Percentiles rank a stretch among this genome's conserved stretches.
Conservation (phyloP, 2,888 invertebrate species). For the Cheilosia urbana region DNA sequence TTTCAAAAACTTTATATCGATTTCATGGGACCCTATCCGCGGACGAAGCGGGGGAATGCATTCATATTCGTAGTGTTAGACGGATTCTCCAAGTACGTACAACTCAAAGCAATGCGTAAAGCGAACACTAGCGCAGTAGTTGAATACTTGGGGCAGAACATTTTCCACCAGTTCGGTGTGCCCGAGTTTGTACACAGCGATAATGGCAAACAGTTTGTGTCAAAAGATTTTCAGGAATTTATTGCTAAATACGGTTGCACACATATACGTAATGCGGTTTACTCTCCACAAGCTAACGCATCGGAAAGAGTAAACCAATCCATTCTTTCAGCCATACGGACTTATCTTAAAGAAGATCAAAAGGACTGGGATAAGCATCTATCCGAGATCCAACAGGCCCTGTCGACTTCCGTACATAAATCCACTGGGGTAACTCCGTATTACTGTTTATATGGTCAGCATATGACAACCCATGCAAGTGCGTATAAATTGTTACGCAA, state of each 20-base stretch:
- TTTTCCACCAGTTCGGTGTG: not conserved
- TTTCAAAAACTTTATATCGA: constrained; percentile 65
- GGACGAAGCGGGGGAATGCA: not conserved
- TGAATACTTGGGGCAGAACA: not conserved
- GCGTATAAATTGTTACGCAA: too few species aligned
- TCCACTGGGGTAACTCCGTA: too few species aligned
- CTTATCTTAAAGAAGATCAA: constrained; percentile 61
- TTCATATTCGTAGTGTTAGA: too few species aligned
- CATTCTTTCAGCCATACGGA: constrained; percentile 77
- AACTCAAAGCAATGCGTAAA: not conserved
- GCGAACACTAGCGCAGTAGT: not conserved
- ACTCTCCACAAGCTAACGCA: constrained; percentile 78
- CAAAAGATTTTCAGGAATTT: not conserved
- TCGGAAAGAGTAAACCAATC: constrained; percentile 79
- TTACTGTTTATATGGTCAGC: too few species aligned
- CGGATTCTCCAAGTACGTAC: not conserved
- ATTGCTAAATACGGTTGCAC: not conserved
- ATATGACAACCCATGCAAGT: too few species aligned
- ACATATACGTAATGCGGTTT: not conserved
- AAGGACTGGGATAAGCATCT: constrained; percentile 20
- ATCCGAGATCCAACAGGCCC: constrained; percentile 46
- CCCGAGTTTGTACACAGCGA: constrained; percentile 61
- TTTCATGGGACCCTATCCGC: not conserved
- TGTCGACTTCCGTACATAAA: too few species aligned
- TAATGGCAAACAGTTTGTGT: constrained; percentile 2